phyloP scores from a whole-genome alignment of 23 tunicate species.

The Ciona savignyi region DNA sequence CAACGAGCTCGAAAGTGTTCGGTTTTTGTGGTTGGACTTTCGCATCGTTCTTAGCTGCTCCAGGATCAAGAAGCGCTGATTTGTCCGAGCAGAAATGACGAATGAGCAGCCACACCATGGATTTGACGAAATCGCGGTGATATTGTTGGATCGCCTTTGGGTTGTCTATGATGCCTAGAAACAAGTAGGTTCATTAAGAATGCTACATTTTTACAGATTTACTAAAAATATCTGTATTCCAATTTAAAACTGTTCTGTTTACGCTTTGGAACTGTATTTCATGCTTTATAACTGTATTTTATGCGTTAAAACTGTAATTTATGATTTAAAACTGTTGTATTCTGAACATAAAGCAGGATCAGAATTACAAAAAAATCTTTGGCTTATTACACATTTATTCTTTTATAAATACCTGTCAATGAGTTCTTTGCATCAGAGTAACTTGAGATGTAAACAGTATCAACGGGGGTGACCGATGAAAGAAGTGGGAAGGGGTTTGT shows the following conservation, averaged over 20 bases:
- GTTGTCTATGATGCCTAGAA: slow-evolving; percentile 62
- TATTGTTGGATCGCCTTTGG: slow-evolving; percentile 39
- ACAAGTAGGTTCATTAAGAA: neutral
- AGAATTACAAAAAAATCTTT: too few species aligned
- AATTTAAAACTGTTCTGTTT: too few species aligned
- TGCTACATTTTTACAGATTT: neutral
- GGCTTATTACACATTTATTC: too few species aligned
- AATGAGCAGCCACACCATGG: slow-evolving; percentile 42
- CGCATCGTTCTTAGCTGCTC: neutral
- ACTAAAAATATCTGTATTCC: too few species aligned
- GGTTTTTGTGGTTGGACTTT: neutral
- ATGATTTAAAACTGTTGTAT: too few species aligned
- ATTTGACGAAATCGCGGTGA: slow-evolving; percentile 33
- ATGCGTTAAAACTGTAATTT: too few species aligned
- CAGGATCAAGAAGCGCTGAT: neutral
- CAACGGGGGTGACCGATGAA: slow-evolving; percentile 39
- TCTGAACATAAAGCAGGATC: too few species aligned
- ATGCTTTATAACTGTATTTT: too few species aligned
- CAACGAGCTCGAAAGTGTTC: neutral
- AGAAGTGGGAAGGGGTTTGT: slow-evolving; percentile 24
- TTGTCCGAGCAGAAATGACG: neutral
- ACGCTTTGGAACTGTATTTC: too few species aligned
- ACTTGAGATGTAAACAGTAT: slow-evolving; percentile 30
- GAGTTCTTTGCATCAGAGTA: slow-evolving; percentile 72
- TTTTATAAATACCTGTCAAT: too few species aligned